Evolutionary conservation across 2,888 invertebrate genomes (phyloP).

Genomic region (Chymomyza caudatula): DNA sequence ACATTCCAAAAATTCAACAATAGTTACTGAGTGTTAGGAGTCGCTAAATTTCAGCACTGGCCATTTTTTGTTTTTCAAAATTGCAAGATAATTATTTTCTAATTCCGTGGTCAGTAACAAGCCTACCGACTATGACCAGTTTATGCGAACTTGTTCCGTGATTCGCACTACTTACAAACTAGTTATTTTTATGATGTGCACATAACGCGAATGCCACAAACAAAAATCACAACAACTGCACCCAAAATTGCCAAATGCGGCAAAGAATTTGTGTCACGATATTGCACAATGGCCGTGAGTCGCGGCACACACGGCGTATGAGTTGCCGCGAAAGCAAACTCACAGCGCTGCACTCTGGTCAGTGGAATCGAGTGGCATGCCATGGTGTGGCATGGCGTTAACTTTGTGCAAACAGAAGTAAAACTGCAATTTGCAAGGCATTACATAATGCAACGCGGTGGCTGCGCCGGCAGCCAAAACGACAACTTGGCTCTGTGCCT

Average conservation of each 20-base stretch:
- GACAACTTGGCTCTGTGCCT: constrained; percentile 12
- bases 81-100: no score
- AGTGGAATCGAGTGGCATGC: not conserved
- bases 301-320: constrained; percentile 47
- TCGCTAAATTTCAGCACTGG: no score
- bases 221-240: constrained; percentile 37
- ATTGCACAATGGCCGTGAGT: constrained; percentile 50
- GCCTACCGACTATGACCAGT: not conserved
- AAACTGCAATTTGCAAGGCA: constrained; percentile 59
- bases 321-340: constrained; percentile 29
- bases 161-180: constrained; percentile 15
- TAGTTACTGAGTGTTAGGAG: no score
- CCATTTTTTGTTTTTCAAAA: no score
- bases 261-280: constrained; percentile 62
- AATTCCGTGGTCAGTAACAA: not conserved
- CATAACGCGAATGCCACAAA: constrained; percentile 16
- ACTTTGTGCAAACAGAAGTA: constrained; percentile 36
- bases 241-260: constrained; percentile 36
- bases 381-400: not conserved
- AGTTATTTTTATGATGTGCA: constrained; percentile 20
- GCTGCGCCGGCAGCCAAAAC: not conserved
- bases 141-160: no score
- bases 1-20: no score
- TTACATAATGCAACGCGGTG: constrained; percentile 45
- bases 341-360: constrained; percentile 2